Conservation (phyloP, 1,140 invertebrate genomes). For the Papilio helenus region DNA sequence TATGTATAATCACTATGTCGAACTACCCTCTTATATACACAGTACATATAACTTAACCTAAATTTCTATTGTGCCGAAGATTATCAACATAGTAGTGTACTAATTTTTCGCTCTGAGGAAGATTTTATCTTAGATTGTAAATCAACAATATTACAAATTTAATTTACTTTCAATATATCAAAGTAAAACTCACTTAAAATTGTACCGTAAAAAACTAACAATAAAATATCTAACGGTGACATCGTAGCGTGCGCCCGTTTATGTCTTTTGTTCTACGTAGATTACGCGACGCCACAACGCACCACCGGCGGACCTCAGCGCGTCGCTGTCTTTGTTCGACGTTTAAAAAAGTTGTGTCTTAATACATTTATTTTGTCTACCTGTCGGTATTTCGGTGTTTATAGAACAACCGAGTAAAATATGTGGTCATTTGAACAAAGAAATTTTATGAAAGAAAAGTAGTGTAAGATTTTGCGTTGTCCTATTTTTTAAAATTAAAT, state of each 20-base stretch:
- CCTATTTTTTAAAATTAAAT: neutral
- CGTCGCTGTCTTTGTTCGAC: constrained; percentile 23
- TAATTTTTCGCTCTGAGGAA: neutral
- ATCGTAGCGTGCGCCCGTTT: constrained; percentile 45
- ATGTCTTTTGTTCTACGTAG: constrained; percentile 52
- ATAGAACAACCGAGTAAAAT: constrained; percentile 24
- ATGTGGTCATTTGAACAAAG: constrained; percentile 12
- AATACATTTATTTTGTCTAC: constrained; percentile 21
- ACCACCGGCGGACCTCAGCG: constrained; percentile 18
- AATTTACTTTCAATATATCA: neutral
- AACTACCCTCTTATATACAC: neutral
- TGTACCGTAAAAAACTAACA: constrained; percentile 27
- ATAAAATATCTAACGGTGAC: constrained; percentile 45
- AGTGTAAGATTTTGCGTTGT: neutral
- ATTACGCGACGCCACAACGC: constrained; percentile 43
- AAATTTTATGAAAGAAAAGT: neutral
- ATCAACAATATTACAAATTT: neutral
- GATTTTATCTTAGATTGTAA: neutral
- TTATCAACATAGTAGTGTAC: neutral
- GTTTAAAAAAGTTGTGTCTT: constrained; percentile 5
- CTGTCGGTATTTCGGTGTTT: constrained; percentile 14
- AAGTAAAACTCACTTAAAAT: neutral
- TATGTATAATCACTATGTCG: neutral
- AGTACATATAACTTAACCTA: neutral
- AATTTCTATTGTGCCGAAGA: neutral